phyloP scores from a whole-genome alignment of 2,113 vertebrate genomes.

The Cyprinodon tularosa region DNA sequence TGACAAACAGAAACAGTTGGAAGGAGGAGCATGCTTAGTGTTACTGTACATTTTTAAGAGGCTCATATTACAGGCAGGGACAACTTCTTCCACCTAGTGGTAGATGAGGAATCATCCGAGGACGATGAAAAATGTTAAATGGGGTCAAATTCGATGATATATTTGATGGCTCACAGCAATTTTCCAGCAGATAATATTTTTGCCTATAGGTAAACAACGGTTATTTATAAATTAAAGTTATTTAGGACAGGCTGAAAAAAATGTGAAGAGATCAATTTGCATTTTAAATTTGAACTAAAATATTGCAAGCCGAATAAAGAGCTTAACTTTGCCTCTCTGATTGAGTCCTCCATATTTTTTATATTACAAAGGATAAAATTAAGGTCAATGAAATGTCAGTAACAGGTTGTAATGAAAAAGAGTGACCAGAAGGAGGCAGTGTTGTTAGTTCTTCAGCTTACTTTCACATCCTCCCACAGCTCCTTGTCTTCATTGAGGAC shows the following conservation, averaged over 20 bases:
- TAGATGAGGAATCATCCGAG: not conserved
- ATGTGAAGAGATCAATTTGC: not conserved
- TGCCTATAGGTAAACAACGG: not conserved
- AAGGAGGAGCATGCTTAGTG: not conserved
- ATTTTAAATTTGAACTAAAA: not conserved
- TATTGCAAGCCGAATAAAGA: no score
- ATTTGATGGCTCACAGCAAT: not conserved
- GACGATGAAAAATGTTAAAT: not conserved
- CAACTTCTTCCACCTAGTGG: slow-evolving; percentile 59
- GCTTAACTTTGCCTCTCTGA: not conserved
- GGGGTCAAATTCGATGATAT: not conserved
- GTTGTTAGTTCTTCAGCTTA: slow-evolving; percentile 67
- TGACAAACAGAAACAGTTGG: not conserved
- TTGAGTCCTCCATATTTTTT: not conserved
- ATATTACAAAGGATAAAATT: not conserved
- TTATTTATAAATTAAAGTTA: not conserved
- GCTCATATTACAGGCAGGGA: slow-evolving; percentile 13
- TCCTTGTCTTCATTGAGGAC: slow-evolving; percentile 95
- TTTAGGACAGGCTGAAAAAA: not conserved
- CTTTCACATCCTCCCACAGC: slow-evolving; percentile 99
- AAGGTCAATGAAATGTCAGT: not conserved
- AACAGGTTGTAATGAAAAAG: slow-evolving; percentile 34
- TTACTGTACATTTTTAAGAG: slow-evolving; percentile 12
- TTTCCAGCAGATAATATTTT: not conserved
- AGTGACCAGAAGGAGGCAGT: slow-evolving; percentile 55